A percentile compares a stretch with the other conserved stretches of the same genome.
Conservation (phyloP, 1,140 invertebrate genomes). For the Oncopodura yosiiana region DNA sequence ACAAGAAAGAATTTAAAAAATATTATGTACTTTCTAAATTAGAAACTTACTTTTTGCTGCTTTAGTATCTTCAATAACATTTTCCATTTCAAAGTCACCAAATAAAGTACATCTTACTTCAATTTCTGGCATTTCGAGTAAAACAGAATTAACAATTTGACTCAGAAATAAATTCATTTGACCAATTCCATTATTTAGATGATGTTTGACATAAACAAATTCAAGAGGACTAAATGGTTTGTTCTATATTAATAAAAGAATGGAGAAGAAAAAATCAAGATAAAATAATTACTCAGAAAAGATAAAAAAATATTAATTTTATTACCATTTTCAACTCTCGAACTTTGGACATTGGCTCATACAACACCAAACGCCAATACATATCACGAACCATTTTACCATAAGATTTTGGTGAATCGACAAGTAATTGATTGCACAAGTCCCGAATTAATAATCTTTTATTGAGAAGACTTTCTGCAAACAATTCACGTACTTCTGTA, state of each 20-base stretch:
- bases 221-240: conserved; percentile 9
- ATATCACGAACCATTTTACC: conserved; percentile 18
- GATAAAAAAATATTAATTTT: background rate
- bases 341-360: conserved; percentile 23
- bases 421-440: conserved; percentile 20
- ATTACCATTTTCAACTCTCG: conserved; percentile 23
- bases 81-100: background rate
- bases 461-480: conserved; percentile 15
- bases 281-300: background rate
- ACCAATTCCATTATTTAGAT: conserved; percentile 22
- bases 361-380: conserved; percentile 24
- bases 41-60: background rate
- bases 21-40: background rate
- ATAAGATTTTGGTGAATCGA: conserved; percentile 6
- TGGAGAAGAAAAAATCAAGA: background rate
- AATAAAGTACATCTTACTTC: conserved; percentile 3
- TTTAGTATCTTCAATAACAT: background rate
- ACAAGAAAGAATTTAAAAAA: background rate
- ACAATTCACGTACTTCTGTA: conserved; percentile 20
- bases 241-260: conserved; percentile 13
- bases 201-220: conserved; percentile 15
- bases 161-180: conserved; percentile 19
- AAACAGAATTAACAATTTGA: no score
- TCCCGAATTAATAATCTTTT: conserved; percentile 14
- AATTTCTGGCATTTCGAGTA: no score